Evolutionary conservation across 2,888 invertebrate species (phyloP), one percentile per base, ranked within the genome.

Genomic region (Lithophane leautieri): DNA sequence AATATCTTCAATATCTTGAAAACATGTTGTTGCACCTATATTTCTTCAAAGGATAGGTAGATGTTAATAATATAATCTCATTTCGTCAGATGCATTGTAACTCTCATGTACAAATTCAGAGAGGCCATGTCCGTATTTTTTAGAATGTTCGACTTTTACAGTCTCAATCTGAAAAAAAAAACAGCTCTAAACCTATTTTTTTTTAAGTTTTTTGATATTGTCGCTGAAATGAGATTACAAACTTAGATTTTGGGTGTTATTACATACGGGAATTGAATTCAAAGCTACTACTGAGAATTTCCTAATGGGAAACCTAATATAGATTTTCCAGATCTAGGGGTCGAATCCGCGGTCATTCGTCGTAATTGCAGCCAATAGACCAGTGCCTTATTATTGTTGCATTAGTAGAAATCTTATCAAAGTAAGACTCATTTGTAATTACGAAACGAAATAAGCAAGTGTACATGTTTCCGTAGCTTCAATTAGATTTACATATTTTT

Each of bases 401-500:
- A 60, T 65, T 76, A 25, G 28, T 58, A 69, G 54, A 80, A 76
- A 76, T 71, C 47, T 71, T 68, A 80, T 70, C 58, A 69, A 77
- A 68, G 19, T 76, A 63, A 54, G 40, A 0, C 34, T 63, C 25
- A 78, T 58, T 78, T 54, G 67, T 73, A 67, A 81, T 73, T 68
- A 82, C 12, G 34, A 73, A 67, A 67, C 22, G 25, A 52, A 47
- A 14, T 50, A 40, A 16, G 25, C 47, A 70, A n/a, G 60, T 65
- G 44, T 28, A 76, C 44, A 65, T 72, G 34, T 58, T 66, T 52
- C 81, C 70, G 52, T 44, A n/a, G 52, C 58, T 60, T 67, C 60
- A 50, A 58, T 63, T 52, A 42, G 12, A 83, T 80, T 82, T 65
- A 80, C 80, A 83, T 83, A 83, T 65, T 73, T 71, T 58, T 61